Evolutionary conservation across 2,888 invertebrate species (phyloP), one percentile per base, ranked within the genome.

Genomic region (Ectemnius lituratus): DNA sequence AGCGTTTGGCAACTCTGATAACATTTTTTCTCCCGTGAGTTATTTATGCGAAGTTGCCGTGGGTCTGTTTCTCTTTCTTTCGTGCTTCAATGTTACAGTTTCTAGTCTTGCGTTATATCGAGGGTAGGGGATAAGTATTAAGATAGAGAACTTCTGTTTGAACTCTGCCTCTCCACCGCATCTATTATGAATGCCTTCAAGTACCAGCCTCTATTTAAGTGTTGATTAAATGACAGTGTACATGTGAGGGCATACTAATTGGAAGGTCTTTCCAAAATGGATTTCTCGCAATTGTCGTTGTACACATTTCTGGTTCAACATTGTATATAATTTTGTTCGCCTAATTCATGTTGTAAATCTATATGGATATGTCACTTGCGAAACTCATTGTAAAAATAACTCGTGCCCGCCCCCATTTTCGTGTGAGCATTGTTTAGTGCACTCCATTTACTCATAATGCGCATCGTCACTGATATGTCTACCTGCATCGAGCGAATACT

Each of bases 271-370:
- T 37, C 37, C 8, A 37, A 37, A 37, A 6, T 37, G 37, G 8
- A 37, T 11, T 37, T 37, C 37, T 11, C 11, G 37, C 37, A 37
- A 6, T 37, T 37, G 37, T 6, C 37, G 37, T 37, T 37, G 37
- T 37, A 11, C 37, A 37, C 11, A 37, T 45, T 47, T 45, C 45
- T 61, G 27, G 56, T 58, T 52, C 46, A 58, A 8, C 56, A 52
- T 23, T 77, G 76, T 80, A 80, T 76, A 80, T 80, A 79, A 73
- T 60, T 27, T 8, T 63, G 45, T 20, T 28, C 75, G 49, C 65
- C 61, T 59, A 46, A 59, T 49, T 46, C 72, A 75, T 64, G 56
- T 37, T 82, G 79, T 77, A 74, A 62, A 82, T 70, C 66, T 23
- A 37, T 37, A 62, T 61, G 67, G 62, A 74, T 65, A 49, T 77